Percentiles rank a stretch among this genome's conserved stretches.
Evolutionary conservation across 2,113 vertebrate genomes (phyloP).

Genomic region (Candoia aspera): DNA sequence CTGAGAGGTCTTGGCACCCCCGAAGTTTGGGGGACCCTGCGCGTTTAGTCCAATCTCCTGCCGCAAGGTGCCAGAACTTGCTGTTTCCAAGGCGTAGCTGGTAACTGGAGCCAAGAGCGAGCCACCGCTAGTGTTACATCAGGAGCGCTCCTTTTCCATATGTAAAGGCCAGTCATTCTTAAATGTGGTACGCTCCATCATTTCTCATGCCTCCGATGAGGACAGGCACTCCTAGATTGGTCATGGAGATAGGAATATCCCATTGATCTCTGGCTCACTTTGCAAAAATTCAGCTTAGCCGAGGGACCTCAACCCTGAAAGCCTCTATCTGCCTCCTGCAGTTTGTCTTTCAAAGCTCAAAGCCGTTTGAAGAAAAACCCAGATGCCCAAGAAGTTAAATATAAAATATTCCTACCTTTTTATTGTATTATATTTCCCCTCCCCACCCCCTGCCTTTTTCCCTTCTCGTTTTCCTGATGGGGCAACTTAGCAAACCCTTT

Average conservation of each 20-base stretch:
- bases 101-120: neutral
- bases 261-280: neutral
- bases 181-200: neutral
- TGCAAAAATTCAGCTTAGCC: neutral
- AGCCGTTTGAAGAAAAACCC: constrained; percentile 25
- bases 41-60: accelerated
- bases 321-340: neutral
- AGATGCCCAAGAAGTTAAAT: constrained; percentile 29
- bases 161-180: neutral
- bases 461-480: constrained; percentile 58
- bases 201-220: constrained; percentile 34
- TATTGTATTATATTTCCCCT: constrained; percentile 42
- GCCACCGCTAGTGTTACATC: neutral
- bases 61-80: neutral
- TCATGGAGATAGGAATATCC: neutral
- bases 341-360: neutral
- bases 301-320: accelerated
- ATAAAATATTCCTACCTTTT: constrained; percentile 45
- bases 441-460: constrained; percentile 38
- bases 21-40: neutral
- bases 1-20: neutral
- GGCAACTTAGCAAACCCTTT: neutral
- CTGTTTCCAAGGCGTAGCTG: accelerated
- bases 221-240: accelerated
- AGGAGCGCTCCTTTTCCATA: accelerated